Conservation (phyloP, 2,113 vertebrate species). For the Mastomys coucha region DNA sequence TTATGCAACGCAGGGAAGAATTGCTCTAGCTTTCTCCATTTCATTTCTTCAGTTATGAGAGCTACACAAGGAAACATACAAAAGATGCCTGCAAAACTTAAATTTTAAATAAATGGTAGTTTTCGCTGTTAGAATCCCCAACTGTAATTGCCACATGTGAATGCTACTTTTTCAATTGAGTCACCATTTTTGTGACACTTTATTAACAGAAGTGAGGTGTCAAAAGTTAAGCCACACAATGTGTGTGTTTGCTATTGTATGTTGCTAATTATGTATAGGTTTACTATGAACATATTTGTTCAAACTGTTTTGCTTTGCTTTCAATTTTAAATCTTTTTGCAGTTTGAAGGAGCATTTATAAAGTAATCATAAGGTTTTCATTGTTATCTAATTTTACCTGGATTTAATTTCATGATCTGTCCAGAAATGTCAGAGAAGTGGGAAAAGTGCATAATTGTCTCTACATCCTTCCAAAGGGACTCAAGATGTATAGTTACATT, state of each 20-base stretch:
- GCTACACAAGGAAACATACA: conserved; percentile 18
- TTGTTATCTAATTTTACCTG: conserved; percentile 35
- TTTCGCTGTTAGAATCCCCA: not conserved
- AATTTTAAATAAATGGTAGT: conserved; percentile 45
- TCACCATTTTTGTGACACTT: not conserved
- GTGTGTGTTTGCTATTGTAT: not conserved
- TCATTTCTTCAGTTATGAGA: conserved; percentile 14
- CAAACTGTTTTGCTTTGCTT: conserved; percentile 20
- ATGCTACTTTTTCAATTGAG: conserved; percentile 3
- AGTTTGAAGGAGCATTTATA: conserved; percentile 22
- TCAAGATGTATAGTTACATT: not conserved
- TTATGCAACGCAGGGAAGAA: conserved; percentile 12
- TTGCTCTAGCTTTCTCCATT: conserved; percentile 39
- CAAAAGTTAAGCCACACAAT: not conserved
- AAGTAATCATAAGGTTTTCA: conserved; percentile 19
- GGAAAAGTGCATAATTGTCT: not conserved
- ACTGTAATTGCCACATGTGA: not conserved
- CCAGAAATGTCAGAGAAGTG: conserved; percentile 28
- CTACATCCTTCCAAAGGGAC: not conserved
- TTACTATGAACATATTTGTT: not conserved
- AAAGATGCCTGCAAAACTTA: conserved; percentile 46
- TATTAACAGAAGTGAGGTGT: not conserved
- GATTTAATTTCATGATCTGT: not conserved
- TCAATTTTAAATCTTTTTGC: conserved; percentile 27
- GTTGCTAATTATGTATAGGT: not conserved